These are phyloP conservation scores for Bombus sibiricus DNA, from an alignment of 1,140 invertebrate genomes.

Conservation along the genomic window DNA sequence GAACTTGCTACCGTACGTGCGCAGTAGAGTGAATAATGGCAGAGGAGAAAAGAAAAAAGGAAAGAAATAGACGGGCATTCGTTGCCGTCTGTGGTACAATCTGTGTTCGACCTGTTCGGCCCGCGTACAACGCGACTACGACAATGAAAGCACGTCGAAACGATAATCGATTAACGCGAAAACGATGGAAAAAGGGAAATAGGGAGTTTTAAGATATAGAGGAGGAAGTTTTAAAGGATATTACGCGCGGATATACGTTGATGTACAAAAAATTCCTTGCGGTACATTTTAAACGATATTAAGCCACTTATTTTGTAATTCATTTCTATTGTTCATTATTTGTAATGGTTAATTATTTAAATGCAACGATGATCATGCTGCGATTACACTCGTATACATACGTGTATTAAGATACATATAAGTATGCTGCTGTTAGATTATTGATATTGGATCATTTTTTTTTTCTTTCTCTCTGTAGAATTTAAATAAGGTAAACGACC, in stretches of 20 bases:
- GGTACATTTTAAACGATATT: slow-evolving; percentile 72
- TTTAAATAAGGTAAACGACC: neutral
- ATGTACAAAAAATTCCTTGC: slow-evolving; percentile 78
- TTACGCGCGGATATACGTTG: slow-evolving; percentile 61
- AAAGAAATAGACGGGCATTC: neutral
- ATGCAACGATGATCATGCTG: slow-evolving; percentile 74
- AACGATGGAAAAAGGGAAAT: neutral
- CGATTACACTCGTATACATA: slow-evolving; percentile 14
- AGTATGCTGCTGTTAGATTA: neutral
- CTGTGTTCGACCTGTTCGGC: slow-evolving; percentile 40
- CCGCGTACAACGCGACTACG: slow-evolving; percentile 14
- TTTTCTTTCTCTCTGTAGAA: neutral
- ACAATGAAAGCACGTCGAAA: slow-evolving; percentile 39
- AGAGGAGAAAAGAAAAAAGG: neutral
- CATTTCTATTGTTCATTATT: slow-evolving; percentile 63
- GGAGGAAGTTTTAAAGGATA: slow-evolving; percentile 21
- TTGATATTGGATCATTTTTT: neutral
- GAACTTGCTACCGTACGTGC: slow-evolving; percentile 1
- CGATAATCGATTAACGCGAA: slow-evolving; percentile 41
- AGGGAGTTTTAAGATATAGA: neutral
- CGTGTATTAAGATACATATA: slow-evolving; percentile 16
- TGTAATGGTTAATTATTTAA: slow-evolving; percentile 66
- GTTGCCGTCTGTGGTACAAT: slow-evolving; percentile 14
- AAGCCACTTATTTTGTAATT: slow-evolving; percentile 72
- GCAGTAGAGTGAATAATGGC: neutral